These are phyloP conservation scores for Monoplex corrugatus DNA, from an alignment of 2,888 invertebrate genomes.

Conservation along the genomic window DNA sequence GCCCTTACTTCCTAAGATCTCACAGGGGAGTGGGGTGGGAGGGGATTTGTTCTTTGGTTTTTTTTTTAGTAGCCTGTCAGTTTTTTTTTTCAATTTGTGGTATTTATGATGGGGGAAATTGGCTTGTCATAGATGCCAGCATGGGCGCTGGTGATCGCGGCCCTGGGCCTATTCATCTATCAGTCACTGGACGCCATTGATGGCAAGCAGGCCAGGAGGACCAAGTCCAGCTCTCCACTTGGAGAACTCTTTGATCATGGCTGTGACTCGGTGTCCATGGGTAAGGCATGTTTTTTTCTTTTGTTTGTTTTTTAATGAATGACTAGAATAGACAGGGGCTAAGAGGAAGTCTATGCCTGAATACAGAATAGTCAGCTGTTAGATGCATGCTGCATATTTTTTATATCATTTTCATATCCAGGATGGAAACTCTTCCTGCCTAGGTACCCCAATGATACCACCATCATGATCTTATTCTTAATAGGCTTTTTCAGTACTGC, in stretches of 20 bases:
- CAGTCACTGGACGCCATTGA: conserved; percentile 99
- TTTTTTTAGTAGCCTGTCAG: neutral
- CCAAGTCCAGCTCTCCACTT: conserved; percentile 93
- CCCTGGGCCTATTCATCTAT: conserved; percentile 96
- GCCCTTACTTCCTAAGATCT: no score
- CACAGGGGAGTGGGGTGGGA: no score
- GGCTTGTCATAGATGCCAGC: conserved; percentile 88
- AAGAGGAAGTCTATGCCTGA: no score
- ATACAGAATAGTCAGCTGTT: no score
- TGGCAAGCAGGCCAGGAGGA: conserved; percentile 98
- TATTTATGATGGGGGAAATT: neutral
- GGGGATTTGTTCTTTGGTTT: neutral
- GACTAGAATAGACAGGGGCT: no score
- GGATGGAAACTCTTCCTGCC: no score
- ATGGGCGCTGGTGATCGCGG: conserved; percentile 96
- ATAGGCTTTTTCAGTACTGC: no score
- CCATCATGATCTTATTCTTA: no score
- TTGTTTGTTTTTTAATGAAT: no score
- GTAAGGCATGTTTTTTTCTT: conserved; percentile 61
- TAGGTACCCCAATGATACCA: no score
- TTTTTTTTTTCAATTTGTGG: neutral
- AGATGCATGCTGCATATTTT: no score
- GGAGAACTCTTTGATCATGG: conserved; percentile 99
- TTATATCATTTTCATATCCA: no score
- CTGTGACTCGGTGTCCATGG: conserved; percentile 98